These are phyloP conservation scores for Mya arenaria DNA, from an alignment of 1,140 invertebrate genomes.

Conservation along the genomic window DNA sequence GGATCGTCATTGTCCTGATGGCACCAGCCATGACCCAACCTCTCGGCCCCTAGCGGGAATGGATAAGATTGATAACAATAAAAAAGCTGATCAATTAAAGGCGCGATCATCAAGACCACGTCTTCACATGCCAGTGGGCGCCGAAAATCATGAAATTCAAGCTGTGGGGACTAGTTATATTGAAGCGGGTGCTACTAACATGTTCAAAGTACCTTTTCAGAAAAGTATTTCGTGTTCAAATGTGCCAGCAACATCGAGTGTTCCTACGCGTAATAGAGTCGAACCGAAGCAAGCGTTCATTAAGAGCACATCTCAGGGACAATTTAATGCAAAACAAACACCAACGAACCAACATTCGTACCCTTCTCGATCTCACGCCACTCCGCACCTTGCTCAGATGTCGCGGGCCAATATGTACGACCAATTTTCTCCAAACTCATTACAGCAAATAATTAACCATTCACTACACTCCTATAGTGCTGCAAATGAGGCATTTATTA, in stretches of 20 bases:
- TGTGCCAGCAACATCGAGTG: conserved; percentile 41
- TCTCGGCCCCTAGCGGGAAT: conserved; percentile 50
- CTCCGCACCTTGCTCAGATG: conserved; percentile 32
- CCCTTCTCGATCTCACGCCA: conserved; percentile 15
- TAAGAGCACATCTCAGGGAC: conserved; percentile 60
- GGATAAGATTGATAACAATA: conserved; percentile 13
- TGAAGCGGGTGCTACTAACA: conserved; percentile 42
- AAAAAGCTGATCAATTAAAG: conserved; percentile 26
- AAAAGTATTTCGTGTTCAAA: conserved; percentile 48
- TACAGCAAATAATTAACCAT: conserved; percentile 54
- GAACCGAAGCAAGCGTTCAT: conserved; percentile 65
- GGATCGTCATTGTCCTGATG: conserved; percentile 56
- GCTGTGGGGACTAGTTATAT: conserved; percentile 36
- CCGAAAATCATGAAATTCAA: conserved; percentile 61
- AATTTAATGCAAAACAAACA: conserved; percentile 18
- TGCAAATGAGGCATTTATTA: conserved; percentile 66
- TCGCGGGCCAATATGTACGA: conserved; percentile 37
- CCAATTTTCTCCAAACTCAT: conserved; percentile 48
- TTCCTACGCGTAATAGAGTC: conserved; percentile 47
- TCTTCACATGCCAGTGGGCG: conserved; percentile 63
- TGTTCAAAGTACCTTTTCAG: conserved; percentile 55
- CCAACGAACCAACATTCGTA: background rate
- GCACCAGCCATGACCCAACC: conserved; percentile 58
- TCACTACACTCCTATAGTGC: conserved; percentile 55
- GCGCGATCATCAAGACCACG: conserved; percentile 50